Evolutionary conservation across 2,797 vertebrate genomes (phyloP), one percentile per base, ranked within the genome.

Genomic region (Anolis apletophallus): DNA sequence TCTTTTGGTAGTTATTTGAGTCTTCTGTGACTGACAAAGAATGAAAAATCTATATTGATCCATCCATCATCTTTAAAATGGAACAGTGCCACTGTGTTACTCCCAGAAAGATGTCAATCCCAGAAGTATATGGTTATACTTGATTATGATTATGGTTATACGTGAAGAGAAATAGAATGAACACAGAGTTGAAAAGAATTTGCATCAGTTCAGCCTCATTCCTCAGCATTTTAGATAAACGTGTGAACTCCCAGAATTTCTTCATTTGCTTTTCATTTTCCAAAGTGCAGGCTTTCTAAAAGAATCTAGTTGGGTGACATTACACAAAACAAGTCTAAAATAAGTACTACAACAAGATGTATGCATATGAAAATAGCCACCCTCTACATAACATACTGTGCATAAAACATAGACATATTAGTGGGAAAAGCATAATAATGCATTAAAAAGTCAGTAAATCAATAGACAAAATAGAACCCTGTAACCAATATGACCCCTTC

Each of bases 291-390:
- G 61, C 16, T 14, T 36, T 59, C 16, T 69, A 19, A 71, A 77
- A 84, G 19, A 79, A 8, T 46, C 19, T 68, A 34, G 52, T 11
- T 46, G 52, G 34, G 19, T 69, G 55, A 40, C 29, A 71, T 13
- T 32, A 29, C 54, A 79, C 46, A 79, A 79, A 81, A 69, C 19
- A 69, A 32, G 75, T 11, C 46, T 59, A 79, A 79, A 79, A n/a
- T 59, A 85, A 78, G 4, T 19, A 68, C 55, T 40, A 78, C 54
- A 78, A 81, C 16, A 52, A 52, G 19, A 40, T 19, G 67, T 19
- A 67, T 11, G 36, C 3, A 23, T 54, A 17, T 17, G 19, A 32
- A 83, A 73, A 75, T n/a, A 73, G 59, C 54, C 14, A 55, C 21
- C 32, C 8, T 72, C 78, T 5, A 3, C 7, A 5, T 50, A 52